Evolutionary conservation across 2,888 invertebrate genomes (phyloP), one percentile per base, ranked within the genome.

Genomic region (Orchesellides sinensis): DNA sequence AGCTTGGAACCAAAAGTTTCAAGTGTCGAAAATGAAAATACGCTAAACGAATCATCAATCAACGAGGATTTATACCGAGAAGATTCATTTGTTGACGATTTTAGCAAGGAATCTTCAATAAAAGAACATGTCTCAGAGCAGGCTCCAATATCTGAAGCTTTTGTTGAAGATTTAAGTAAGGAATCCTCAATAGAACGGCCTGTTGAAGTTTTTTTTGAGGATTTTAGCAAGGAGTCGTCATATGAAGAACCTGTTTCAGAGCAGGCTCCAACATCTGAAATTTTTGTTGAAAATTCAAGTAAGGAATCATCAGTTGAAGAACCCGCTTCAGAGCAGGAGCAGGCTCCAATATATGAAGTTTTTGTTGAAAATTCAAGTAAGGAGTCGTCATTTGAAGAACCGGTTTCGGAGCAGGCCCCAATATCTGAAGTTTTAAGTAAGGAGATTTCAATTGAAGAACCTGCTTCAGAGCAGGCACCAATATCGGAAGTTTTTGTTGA

Each of bases 221-320:
- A 29, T 78, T 10, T 75, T 70, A 54, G 77, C 69, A 29, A 45
- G 80, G 80, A 23, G 4, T 59, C 59, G 3, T n/a, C n/a, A 6
- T 10, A 10, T 8, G 35, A 61, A 5, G 19, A 61, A 23, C 21
- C 12, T 32, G 10, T 10, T 10, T 32, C 32, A 6, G 32, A 32
- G 10, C 6, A 49, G n/a, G 52, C 54, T 6, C 23, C 14, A 3
- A 21, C 14, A 32, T 25, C 2, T 12, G 54, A 54, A 27, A 2
- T 3, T 32, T 10, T 10, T 32, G 32, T 6, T 32, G 32, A 32
- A 32, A 6, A 5, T 6, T 32, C 32, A 32, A 32, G 32, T 32
- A 32, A 32, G 32, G 6, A 32, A 10, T 32, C 32, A n/a, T n/a
- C n/a, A 6, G 2, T 8, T 8, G 35, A 61, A 5, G 19, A 61